Conservation (phyloP, 2,888 invertebrate species). For the Neoascia interrupta region DNA sequence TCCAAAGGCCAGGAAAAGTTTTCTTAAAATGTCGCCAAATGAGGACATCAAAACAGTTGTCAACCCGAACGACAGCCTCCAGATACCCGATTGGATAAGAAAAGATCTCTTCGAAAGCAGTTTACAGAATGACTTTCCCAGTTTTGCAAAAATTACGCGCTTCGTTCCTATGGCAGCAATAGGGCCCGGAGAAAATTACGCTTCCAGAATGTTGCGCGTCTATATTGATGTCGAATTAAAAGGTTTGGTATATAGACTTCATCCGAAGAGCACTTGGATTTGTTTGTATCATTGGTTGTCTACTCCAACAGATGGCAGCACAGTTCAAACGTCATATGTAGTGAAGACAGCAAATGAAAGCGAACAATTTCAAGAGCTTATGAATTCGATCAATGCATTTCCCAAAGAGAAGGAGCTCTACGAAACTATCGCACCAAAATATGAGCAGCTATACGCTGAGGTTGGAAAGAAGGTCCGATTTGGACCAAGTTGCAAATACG, state of each 20-base stretch:
- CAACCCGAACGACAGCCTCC: not conserved
- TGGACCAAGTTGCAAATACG: constrained; percentile 70
- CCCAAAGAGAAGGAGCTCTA: constrained; percentile 76
- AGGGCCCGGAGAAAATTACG: constrained; percentile 76
- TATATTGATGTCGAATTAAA: constrained; percentile 72
- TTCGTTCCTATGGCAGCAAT: constrained; percentile 71
- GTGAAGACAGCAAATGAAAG: constrained; percentile 73
- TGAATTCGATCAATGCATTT: constrained; percentile 64
- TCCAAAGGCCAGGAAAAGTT: no score
- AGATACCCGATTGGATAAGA: constrained; percentile 10
- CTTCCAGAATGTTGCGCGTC: constrained; percentile 75
- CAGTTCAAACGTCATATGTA: constrained; percentile 72
- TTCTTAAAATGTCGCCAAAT: not conserved
- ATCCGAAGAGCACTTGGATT: no score
- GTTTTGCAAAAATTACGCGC: not conserved
- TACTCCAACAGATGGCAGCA: constrained; percentile 72
- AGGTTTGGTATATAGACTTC: no score
- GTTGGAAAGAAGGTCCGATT: constrained; percentile 73
- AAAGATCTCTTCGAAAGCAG: not conserved
- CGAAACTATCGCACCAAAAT: constrained; percentile 74
- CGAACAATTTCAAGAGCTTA: not conserved
- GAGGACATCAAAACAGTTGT: not conserved
- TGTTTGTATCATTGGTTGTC: no score
- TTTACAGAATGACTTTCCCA: not conserved
- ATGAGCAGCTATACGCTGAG: constrained; percentile 74